phyloP scores from a whole-genome alignment of 2,888 invertebrate genomes.

The Drosophila paracracens region DNA sequence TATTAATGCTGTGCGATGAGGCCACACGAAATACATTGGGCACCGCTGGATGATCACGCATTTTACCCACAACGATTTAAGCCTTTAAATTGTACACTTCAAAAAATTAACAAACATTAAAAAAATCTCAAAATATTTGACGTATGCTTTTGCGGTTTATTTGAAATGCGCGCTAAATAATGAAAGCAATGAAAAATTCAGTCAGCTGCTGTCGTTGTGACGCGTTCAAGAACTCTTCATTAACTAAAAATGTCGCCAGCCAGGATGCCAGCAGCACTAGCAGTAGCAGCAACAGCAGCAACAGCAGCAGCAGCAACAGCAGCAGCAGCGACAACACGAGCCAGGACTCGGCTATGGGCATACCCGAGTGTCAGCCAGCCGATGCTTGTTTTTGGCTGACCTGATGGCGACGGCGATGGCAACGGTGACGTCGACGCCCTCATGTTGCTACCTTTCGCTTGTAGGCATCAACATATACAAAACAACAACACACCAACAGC shows the following conservation, averaged over 20 bases:
- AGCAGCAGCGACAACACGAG: neutral
- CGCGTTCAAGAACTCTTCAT: conserved; percentile 51
- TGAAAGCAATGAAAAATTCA: neutral
- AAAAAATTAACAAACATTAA: conserved; percentile 14
- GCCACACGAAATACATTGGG: conserved; percentile 84
- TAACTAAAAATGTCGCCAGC: conserved; percentile 53
- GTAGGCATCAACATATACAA: conserved; percentile 48
- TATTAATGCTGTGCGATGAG: conserved; percentile 80
- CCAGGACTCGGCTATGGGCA: conserved; percentile 30
- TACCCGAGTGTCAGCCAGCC: conserved; percentile 45
- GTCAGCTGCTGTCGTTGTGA: conserved; percentile 37
- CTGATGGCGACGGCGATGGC: conserved; percentile 10
- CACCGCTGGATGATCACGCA: conserved; percentile 83
- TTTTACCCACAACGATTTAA: conserved; percentile 36
- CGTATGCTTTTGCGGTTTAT: neutral
- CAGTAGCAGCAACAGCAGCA: conserved; percentile 1
- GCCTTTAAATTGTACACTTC: neutral
- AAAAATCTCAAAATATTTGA: neutral
- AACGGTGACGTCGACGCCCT: neutral
- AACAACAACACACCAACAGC: conserved; percentile 24
- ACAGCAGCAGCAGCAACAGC: neutral
- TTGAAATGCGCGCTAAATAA: conserved; percentile 16
- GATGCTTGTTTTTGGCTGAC: conserved; percentile 18
- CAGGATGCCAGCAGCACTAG: conserved; percentile 13
- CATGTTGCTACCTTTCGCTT: conserved; percentile 21